Evolutionary conservation across 2,888 invertebrate species (phyloP).

Genomic region (Dendrolimus houi): DNA sequence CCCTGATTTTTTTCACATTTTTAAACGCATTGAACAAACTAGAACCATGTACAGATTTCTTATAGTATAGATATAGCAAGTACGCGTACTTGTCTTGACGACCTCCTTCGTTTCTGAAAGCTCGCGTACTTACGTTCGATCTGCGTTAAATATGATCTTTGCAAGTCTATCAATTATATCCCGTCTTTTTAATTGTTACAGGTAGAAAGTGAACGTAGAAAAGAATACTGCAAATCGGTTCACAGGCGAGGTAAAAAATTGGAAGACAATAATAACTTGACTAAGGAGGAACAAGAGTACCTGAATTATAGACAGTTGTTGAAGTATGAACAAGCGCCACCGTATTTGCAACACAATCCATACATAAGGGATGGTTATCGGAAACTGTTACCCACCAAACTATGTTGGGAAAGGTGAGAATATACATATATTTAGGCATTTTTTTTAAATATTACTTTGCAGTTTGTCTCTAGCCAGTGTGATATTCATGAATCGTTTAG

Average conservation of each 20-base stretch:
- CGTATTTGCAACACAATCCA: slow-evolving; percentile 90
- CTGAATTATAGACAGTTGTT: slow-evolving; percentile 63
- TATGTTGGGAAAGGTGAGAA: slow-evolving; percentile 90
- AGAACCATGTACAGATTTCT: no score
- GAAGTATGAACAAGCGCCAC: slow-evolving; percentile 82
- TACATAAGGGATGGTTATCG: slow-evolving; percentile 91
- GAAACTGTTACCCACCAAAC: slow-evolving; percentile 85
- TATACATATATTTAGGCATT: background rate
- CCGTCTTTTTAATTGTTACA: slow-evolving; percentile 15
- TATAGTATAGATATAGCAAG: no score
- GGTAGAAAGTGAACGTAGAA: slow-evolving; percentile 46
- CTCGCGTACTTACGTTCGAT: no score
- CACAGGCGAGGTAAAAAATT: slow-evolving; percentile 55
- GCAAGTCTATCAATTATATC: no score
- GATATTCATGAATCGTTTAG: no score
- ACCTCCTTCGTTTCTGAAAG: no score
- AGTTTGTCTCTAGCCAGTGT: no score
- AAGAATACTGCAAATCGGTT: slow-evolving; percentile 41
- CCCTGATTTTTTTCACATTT: no score
- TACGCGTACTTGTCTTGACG: no score
- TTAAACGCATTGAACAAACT: no score
- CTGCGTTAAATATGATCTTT: no score
- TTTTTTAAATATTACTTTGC: no score
- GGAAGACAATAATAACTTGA: slow-evolving; percentile 66
- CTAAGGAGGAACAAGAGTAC: slow-evolving; percentile 64